These are phyloP conservation scores for Dasysyrphus albostriatus DNA, from an alignment of 2,888 invertebrate species.

Conservation along the genomic window DNA sequence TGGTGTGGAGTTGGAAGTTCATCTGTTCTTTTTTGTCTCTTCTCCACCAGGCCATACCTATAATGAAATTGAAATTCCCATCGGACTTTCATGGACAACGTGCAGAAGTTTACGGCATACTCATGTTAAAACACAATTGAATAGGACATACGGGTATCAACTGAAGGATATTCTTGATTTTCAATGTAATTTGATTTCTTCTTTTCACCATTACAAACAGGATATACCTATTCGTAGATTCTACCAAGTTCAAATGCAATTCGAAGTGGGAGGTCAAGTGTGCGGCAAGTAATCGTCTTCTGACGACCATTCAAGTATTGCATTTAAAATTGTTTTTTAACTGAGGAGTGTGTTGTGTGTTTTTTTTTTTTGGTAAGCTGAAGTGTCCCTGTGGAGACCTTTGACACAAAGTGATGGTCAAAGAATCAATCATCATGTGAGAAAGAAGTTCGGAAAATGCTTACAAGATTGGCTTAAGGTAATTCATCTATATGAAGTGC, in stretches of 20 bases:
- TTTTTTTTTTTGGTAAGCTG: not conserved
- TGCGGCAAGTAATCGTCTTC: constrained; percentile 20
- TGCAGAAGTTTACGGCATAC: constrained; percentile 55
- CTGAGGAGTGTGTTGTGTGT: not conserved
- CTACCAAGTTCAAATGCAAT: constrained; percentile 54
- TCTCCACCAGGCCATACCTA: constrained; percentile 19
- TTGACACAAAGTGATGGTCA: constrained; percentile 1
- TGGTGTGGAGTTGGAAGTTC: not conserved
- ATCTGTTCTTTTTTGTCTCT: not conserved
- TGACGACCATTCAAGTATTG: constrained; percentile 15
- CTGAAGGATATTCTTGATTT: constrained; percentile 70
- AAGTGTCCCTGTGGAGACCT: constrained; percentile 5
- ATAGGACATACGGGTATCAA: constrained; percentile 65
- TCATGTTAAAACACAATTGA: constrained; percentile 54
- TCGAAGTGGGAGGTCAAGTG: constrained; percentile 51
- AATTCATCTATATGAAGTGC: not conserved
- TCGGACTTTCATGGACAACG: constrained; percentile 51
- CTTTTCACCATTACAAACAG: constrained; percentile 42
- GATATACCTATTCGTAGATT: not conserved
- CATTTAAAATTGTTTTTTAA: constrained; percentile 17
- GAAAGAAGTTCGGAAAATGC: not conserved
- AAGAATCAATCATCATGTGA: not conserved
- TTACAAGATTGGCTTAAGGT: not conserved
- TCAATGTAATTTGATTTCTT: constrained; percentile 69
- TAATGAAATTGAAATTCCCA: constrained; percentile 73